Evolutionary conservation across 2,888 invertebrate genomes (phyloP).

Genomic region (Drosophila lutescens): DNA sequence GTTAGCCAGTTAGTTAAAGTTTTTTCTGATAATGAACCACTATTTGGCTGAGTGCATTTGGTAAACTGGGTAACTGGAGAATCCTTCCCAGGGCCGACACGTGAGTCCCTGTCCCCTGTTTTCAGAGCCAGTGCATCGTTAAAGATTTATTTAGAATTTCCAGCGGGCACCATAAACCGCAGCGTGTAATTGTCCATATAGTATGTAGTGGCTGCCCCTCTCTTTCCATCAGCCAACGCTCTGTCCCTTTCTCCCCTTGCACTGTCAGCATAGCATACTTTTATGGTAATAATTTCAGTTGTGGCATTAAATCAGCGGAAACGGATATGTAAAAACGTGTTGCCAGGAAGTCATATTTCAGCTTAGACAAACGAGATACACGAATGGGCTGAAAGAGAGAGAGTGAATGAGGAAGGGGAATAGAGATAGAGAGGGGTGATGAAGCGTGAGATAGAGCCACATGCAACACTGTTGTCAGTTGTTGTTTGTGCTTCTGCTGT

Average conservation of each 20-base stretch:
- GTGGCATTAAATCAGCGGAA: constrained; percentile 67
- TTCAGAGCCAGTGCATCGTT: constrained; percentile 65
- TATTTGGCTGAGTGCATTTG: constrained; percentile 3
- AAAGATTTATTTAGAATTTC: constrained; percentile 73
- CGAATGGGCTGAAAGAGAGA: neutral
- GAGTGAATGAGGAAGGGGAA: constrained; percentile 5
- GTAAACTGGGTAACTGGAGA: constrained; percentile 11
- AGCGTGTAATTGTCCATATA: constrained; percentile 62
- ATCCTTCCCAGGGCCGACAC: constrained; percentile 40
- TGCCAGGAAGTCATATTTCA: constrained; percentile 78
- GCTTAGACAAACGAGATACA: constrained; percentile 74
- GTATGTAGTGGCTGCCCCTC: constrained; percentile 3
- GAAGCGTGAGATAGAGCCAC: constrained; percentile 47
- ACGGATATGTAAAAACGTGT: constrained; percentile 79
- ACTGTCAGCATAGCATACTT: constrained; percentile 58
- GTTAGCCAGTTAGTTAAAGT: neutral
- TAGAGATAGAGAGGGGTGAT: constrained; percentile 26
- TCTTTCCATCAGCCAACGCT: neutral
- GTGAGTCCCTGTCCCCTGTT: constrained; percentile 26
- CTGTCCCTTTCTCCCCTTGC: neutral
- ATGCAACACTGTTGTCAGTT: constrained; percentile 65
- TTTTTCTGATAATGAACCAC: neutral
- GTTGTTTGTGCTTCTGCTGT: constrained; percentile 36
- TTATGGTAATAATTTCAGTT: constrained; percentile 76
- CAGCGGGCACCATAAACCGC: constrained; percentile 57